Percentiles rank a stretch among this genome's conserved stretches.
phyloP scores from a whole-genome alignment of 2,888 invertebrate species.

The Eremobia ochroleuca region DNA sequence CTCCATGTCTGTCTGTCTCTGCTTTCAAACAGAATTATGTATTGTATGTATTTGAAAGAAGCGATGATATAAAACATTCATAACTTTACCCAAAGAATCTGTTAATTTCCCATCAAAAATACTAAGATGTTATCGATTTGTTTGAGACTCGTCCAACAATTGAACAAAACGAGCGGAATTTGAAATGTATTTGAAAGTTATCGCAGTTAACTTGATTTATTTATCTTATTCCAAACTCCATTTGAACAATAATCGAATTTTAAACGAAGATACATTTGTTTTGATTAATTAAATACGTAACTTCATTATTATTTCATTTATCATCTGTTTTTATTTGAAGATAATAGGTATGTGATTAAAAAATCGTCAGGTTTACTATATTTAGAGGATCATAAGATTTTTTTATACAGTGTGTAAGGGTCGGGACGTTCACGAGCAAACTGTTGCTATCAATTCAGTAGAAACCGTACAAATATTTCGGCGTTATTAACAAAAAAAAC shows the following conservation, averaged over 20 bases:
- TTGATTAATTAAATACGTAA: constrained; percentile 25
- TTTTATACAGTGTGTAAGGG: neutral
- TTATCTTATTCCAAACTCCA: constrained; percentile 58
- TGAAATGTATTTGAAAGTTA: constrained; percentile 42
- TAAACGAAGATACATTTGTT: constrained; percentile 49
- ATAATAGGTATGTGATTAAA: neutral
- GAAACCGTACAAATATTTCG: too few relatives aligned
- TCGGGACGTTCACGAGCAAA: neutral
- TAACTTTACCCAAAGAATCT: constrained; percentile 14
- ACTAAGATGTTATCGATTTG: constrained; percentile 25
- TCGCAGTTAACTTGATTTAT: constrained; percentile 54
- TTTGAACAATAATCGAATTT: constrained; percentile 49
- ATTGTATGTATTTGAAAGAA: constrained; percentile 1
- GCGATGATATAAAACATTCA: neutral
- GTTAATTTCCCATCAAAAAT: constrained; percentile 38
- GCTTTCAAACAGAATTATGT: constrained; percentile 7
- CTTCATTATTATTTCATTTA: constrained; percentile 9
- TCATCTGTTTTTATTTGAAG: neutral
- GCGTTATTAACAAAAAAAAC: too few relatives aligned
- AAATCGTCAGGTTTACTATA: neutral
- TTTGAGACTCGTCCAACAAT: constrained; percentile 28
- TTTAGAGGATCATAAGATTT: neutral
- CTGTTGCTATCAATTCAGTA: neutral
- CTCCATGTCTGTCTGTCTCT: neutral
- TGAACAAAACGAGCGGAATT: constrained; percentile 34